Conservation (phyloP, 1,140 invertebrate genomes). For the Tetramorium simillimum region DNA sequence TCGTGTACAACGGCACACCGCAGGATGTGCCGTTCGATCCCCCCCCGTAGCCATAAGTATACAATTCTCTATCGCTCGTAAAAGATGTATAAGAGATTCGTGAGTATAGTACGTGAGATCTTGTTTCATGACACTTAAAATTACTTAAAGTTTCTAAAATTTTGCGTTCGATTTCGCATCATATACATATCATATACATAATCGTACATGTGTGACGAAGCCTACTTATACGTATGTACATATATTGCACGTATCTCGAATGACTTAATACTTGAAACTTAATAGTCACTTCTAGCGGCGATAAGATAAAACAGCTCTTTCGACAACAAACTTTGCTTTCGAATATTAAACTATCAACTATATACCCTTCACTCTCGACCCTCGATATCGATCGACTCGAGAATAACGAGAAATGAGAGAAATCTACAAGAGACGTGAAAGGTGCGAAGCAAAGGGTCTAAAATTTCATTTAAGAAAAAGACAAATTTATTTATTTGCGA, state of each 20-base stretch:
- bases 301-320: background rate
- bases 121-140: background rate
- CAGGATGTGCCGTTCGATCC: too few relatives aligned
- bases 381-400: background rate
- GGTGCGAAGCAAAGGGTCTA: background rate
- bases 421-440: background rate
- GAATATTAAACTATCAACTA: too few relatives aligned
- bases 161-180: too few relatives aligned
- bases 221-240: too few relatives aligned
- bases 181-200: background rate
- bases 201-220: too few relatives aligned
- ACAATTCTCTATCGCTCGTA: background rate
- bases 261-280: background rate
- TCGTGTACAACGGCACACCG: conserved; percentile 22
- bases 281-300: background rate
- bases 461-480: background rate
- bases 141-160: too few relatives aligned
- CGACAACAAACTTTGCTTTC: background rate
- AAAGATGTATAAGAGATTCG: background rate
- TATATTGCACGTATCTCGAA: background rate
- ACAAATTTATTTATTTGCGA: background rate
- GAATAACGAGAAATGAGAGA: background rate
- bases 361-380: too few relatives aligned
- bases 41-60: background rate
- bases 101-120: background rate